Evolutionary conservation across 2,888 invertebrate genomes (phyloP).

Genomic region (Lithophane leautieri): DNA sequence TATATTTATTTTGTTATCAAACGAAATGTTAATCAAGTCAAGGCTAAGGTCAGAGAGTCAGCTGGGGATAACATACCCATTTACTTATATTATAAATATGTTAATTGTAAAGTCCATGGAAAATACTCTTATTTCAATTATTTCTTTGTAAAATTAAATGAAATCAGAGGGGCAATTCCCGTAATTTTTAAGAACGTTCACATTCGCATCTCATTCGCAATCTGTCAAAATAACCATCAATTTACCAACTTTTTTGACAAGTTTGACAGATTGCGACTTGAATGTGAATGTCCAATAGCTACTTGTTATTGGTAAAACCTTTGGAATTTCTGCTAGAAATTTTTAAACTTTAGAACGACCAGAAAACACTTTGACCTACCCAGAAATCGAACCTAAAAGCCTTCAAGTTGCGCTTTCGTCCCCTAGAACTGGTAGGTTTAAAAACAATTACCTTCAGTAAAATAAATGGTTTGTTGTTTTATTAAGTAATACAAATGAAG

Average conservation of each 20-base stretch:
- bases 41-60: constrained; percentile 24
- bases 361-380: neutral
- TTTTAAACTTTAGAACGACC: neutral
- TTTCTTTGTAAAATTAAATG: neutral
- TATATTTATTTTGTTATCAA: constrained; percentile 32
- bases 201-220: no score
- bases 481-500: neutral
- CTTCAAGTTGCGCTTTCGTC: no score
- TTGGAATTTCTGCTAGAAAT: neutral
- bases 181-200: no score
- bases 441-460: neutral
- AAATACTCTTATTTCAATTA: neutral
- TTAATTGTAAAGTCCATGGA: neutral
- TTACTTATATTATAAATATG: neutral
- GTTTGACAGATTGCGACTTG: no score
- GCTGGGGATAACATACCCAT: constrained; percentile 15
- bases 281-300: neutral
- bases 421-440: neutral
- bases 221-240: no score
- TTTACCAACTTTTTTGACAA: no score
- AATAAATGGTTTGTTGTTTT: neutral
- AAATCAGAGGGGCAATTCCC: no score
- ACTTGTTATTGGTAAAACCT: neutral
- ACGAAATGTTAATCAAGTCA: constrained; percentile 21
- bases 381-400: neutral